Base-by-base conservation (phyloP, 2,888 invertebrate genomes). In the Tryphoninae sp. region DNA sequence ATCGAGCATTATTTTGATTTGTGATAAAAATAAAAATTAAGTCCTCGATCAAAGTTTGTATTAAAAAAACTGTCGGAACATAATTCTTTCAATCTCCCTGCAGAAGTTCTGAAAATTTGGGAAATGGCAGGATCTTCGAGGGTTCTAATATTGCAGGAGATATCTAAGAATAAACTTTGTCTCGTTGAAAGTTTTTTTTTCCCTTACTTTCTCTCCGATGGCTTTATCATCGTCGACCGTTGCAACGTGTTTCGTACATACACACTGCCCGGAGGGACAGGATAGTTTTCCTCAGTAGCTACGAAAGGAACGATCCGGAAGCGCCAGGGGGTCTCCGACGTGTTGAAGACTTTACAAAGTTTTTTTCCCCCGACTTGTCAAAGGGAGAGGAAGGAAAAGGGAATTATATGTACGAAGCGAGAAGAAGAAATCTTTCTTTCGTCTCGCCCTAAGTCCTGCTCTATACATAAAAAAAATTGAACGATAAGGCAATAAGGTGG, bases 401-500 rank as follows among this genome's bases (percentile, higher is more conserved):
- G 58, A 69, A 61, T 19, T 40, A 69, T 55, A 26, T 40, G 68
- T 53, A 23, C 23, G 33, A 3, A 53, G 2, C 26, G 61, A 62
- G 19, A 77, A 67, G 49, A 68, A 61, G 69, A 68, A 69, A 49
- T 62, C 64, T 58, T 76, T 22, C 40, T 71, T 55, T 59, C 49
- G 26, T 55, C 64, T 71, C 9, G 71, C 58, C 33, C 23, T 61
- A 16, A 33, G 7, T 9, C 13, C 0, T n/a, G 2, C 23, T n/a
- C 33, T 33, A 62, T 7, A 68, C n/a, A 69, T 9, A 11, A 33
- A 79, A 61, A 51, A 19, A 51, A 13, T 13, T 19, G 69, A 71
- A 53, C 65, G 71, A 76, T 53, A 80, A 72, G 61, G 33, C 65
- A 76, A 76, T 51, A 71, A 80, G 65, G 75, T 71, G 71, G 23